phyloP scores from a whole-genome alignment of 2,888 invertebrate genomes.

The Schizotus pectinicornis region DNA sequence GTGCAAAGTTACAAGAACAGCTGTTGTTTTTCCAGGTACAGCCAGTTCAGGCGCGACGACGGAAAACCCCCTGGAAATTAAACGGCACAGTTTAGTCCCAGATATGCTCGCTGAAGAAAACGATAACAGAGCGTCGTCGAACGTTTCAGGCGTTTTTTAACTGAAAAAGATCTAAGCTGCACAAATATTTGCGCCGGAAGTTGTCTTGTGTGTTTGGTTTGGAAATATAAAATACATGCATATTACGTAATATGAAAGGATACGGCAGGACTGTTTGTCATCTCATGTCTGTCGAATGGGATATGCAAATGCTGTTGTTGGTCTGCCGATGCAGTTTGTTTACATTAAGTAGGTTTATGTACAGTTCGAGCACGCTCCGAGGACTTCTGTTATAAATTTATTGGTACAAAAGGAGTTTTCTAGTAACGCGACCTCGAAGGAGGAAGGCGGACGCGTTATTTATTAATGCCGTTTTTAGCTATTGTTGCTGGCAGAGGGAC shows the following conservation, averaged over 20 bases:
- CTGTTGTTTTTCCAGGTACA: constrained; percentile 70
- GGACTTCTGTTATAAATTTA: constrained; percentile 4
- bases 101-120: background rate
- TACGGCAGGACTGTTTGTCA: background rate
- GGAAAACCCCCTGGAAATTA: constrained; percentile 64
- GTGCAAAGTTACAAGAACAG: constrained; percentile 68
- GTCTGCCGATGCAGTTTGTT: constrained; percentile 16
- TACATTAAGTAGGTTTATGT: constrained; percentile 12
- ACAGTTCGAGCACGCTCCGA: background rate
- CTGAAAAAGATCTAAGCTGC: background rate
- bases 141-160: background rate
- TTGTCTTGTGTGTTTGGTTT: background rate
- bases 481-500: too few species aligned
- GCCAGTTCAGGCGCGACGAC: constrained; percentile 71
- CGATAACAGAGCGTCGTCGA: background rate
- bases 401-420: constrained; percentile 1
- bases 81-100: background rate
- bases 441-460: background rate
- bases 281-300: constrained; percentile 15
- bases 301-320: constrained; percentile 16
- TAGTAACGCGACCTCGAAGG: background rate
- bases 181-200: constrained; percentile 3
- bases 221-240: constrained; percentile 8
- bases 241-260: constrained; percentile 9
- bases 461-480: too few species aligned